A percentile compares a stretch with the other conserved stretches of the same genome.
phyloP scores from a whole-genome alignment of 2,797 vertebrate species.

The Rhincodon typus region DNA sequence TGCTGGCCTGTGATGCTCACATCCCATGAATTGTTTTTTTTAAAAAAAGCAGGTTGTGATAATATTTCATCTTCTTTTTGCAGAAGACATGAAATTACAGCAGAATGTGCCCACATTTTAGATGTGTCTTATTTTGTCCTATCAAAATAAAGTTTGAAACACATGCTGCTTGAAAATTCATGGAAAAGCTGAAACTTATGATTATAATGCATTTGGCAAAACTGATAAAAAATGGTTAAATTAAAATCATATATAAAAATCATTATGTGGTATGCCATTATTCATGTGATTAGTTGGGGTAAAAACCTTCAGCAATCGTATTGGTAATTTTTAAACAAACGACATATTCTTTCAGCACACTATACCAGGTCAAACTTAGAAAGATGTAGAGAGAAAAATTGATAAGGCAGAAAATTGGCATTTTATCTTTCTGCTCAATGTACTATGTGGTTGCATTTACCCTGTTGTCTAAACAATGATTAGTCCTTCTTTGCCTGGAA shows the following conservation, averaged over 20 bases:
- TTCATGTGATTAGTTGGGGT: background rate
- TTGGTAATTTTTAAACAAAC: slow-evolving; percentile 5
- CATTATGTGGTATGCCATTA: background rate
- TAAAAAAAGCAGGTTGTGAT: too few relatives aligned
- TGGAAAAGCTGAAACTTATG: background rate
- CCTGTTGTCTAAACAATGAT: background rate
- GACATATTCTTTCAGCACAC: background rate
- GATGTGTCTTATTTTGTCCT: background rate
- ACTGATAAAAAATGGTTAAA: background rate
- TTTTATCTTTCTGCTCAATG: too few relatives aligned
- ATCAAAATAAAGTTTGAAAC: background rate
- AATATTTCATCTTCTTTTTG: background rate
- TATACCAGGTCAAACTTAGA: background rate
- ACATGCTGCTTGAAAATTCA: background rate
- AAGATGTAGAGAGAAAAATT: background rate
- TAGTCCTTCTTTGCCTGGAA: too few relatives aligned
- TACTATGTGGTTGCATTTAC: background rate
- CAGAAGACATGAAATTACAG: background rate
- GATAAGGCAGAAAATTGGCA: background rate
- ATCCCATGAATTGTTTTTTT: too few relatives aligned
- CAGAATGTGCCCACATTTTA: background rate
- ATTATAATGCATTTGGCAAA: background rate
- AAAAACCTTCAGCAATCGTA: too few relatives aligned
- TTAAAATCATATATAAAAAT: background rate
- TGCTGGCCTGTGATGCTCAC: too few relatives aligned